Evolutionary conservation across 2,888 invertebrate genomes (phyloP), one percentile per base, ranked within the genome.

Genomic region (Rhodophaea formosa): DNA sequence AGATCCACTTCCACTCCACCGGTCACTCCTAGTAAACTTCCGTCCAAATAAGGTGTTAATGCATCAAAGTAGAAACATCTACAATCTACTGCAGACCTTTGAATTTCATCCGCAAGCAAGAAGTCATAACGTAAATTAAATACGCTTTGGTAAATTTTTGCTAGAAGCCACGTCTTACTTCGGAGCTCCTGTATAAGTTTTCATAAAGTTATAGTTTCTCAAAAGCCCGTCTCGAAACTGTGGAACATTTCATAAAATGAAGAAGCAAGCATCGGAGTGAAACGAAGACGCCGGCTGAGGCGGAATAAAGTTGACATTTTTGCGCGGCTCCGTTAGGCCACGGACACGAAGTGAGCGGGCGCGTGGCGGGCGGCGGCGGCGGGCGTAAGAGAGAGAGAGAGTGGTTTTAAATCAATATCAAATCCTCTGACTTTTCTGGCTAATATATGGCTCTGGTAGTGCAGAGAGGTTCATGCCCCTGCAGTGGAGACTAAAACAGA

Each of bases 241-340:
- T 75, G 76, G 83, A 85, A 82, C 87, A 86, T 90, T 87, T 85
- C 77, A 80, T 81, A 88, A 90, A 90, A 89, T 88, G 88, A 82
- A 85, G 88, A 84, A 84, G 87, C 82, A 79, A 80, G 80, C 87
- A 86, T 79, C 81, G 78, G 81, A 84, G 82, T 85, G 87, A 80
- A 88, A 84, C 83, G 88, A 74, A 84, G 82, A 77, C 82, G 81
- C 70, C 67, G 87, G 88, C 84, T 88, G 89, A 86, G 79, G 86
- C 84, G 88, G 86, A 90, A 88, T 89, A 89, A 87, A 89, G 88
- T 91, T 91, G 90, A 90, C 91, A 91, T 91, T 91, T 91, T 91
- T 91, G 91, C 84, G 88, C 88, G 88, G 91, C 90, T 88, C 87
- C 86, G 86, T 84, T 82, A 39, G 89, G 32, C 16, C 1, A 6